These are phyloP conservation scores for Ciconia boyciana DNA, from an alignment of 2,113 vertebrate genomes.

Conservation along the genomic window DNA sequence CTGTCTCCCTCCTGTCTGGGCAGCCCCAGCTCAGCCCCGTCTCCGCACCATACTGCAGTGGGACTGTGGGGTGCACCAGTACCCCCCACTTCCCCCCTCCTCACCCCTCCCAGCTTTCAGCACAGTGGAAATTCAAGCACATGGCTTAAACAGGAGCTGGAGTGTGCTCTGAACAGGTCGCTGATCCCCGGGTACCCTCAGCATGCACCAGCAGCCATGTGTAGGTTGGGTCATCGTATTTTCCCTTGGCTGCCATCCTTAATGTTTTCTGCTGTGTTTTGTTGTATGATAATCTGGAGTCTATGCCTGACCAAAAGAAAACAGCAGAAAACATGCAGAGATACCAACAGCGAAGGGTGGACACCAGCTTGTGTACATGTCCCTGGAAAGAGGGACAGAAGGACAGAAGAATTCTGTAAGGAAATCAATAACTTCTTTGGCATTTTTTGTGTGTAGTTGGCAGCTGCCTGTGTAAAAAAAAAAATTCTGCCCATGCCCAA, in stretches of 20 bases:
- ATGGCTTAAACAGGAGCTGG: background rate
- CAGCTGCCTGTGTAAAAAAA: background rate
- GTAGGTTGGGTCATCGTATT: background rate
- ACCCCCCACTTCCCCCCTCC: background rate
- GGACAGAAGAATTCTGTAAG: background rate
- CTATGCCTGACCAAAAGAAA: background rate
- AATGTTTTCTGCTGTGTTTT: background rate
- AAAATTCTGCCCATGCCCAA: background rate
- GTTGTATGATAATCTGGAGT: background rate
- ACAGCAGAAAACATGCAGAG: background rate
- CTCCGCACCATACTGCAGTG: rapidly evolving
- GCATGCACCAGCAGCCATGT: background rate
- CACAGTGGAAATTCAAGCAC: background rate
- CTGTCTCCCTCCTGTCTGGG: background rate
- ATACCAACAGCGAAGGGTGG: background rate
- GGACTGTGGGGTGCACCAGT: background rate
- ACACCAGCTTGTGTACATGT: background rate
- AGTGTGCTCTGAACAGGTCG: background rate
- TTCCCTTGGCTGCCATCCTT: background rate
- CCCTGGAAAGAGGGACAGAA: background rate
- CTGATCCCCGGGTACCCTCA: background rate
- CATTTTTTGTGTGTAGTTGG: background rate
- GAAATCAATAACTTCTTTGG: rapidly evolving
- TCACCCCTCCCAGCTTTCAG: background rate
- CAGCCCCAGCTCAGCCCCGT: background rate